Base-by-base conservation (phyloP, 2,888 invertebrate genomes). In the Troides oblongomaculatus region DNA sequence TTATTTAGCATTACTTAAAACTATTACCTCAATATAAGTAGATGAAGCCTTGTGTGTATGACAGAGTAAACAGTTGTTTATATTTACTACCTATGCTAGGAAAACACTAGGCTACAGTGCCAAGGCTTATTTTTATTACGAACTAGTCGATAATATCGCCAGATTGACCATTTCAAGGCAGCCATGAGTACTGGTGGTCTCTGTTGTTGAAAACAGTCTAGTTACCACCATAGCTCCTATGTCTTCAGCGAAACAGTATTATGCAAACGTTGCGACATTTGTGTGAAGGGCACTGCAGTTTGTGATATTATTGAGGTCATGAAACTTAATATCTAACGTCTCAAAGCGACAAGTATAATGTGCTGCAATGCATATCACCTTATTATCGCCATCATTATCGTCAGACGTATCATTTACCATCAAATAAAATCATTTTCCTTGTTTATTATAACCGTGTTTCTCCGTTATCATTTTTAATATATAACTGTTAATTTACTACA, bases 51-150 rank as follows among this genome's bases (percentile, higher is more conserved):
- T 46, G 46, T 62, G 23, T 64, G 69, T 64, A 25, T 7, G 21
- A 57, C 14, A 21, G 46, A 66, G 59, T 50, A 66, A 70, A 66
- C 66, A 62, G 58, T 14, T 58, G 62, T 63, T 66, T 66, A 70
- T 66, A 62, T 59, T 63, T 36, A 59, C 43, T 39, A 59, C 56
- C 61, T 14, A 61, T 6, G 21, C 43, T 50, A 50, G 8, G 21
- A 30, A 36, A 30, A 43, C 25, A 62, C 25, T 63, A 63, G 66
- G 66, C 36, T 59, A 70, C 39, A 18, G 39, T 66, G 69, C 59
- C 66, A 70, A 70, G 69, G 69, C 36, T 7, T 46, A 25, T 23
- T 50, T 65, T 36, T 53, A 66, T 66, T 59, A 65, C n/a, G 18
- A 30, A 63, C 39, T 18, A 30, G 14, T 56, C 30, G 57, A 18